Percentiles rank a stretch among this genome's conserved stretches.
phyloP scores from a whole-genome alignment of 2,113 vertebrate genomes.

The Elachura formosa region DNA sequence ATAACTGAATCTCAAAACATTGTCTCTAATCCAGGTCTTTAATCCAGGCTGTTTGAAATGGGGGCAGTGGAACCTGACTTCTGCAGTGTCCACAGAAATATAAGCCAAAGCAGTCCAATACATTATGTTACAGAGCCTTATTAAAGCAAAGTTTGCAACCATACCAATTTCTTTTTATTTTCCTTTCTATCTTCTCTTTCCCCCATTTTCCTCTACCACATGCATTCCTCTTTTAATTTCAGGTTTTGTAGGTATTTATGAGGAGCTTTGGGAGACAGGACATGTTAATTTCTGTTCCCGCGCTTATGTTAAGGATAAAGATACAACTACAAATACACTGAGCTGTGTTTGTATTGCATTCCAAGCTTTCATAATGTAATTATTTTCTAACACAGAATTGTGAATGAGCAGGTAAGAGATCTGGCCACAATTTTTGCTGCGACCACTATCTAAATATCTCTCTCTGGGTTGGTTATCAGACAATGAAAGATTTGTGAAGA shows the following conservation, averaged over 20 bases:
- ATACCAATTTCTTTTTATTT: neutral
- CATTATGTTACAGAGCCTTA: neutral
- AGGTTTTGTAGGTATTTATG: neutral
- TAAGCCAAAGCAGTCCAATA: neutral
- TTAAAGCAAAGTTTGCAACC: neutral
- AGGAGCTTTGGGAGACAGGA: neutral
- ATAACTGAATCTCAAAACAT: neutral
- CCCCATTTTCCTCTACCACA: neutral
- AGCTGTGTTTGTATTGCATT: neutral
- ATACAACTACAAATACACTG: neutral
- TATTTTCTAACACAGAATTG: neutral
- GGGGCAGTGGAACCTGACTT: neutral
- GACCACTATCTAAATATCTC: neutral
- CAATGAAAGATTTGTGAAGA: neutral
- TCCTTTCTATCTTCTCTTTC: neutral
- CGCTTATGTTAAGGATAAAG: neutral
- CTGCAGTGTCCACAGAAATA: neutral
- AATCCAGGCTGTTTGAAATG: neutral
- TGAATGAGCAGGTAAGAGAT: neutral
- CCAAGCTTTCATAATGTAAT: neutral
- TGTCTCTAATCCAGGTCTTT: neutral
- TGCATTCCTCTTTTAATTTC: neutral
- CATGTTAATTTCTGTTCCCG: neutral
- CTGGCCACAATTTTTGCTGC: neutral
- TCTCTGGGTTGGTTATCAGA: neutral